Conservation (phyloP, 2,888 invertebrate species). For the Phania funesta region DNA sequence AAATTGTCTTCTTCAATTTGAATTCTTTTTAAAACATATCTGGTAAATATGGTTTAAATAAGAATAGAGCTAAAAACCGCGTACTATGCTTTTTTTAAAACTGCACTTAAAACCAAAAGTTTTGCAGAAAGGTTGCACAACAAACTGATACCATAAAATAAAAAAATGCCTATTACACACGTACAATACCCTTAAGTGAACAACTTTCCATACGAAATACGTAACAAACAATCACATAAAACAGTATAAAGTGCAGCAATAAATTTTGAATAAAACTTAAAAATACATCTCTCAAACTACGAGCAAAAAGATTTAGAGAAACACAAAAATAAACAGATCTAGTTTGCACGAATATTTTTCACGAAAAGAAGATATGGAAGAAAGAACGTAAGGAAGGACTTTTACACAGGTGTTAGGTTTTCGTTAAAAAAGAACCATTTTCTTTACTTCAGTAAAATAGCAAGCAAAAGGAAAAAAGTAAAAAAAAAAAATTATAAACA, state of each 20-base stretch:
- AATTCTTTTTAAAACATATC: too few species aligned
- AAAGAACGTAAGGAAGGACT: conserved; percentile 27
- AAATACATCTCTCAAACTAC: conserved; percentile 50
- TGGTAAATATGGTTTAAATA: not conserved
- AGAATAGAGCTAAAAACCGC: conserved; percentile 23
- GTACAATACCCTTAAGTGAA: conserved; percentile 8
- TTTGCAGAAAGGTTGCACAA: conserved; percentile 29
- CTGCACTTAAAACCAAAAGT: conserved; percentile 54
- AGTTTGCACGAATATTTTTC: conserved; percentile 11
- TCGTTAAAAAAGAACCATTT: conserved; percentile 35
- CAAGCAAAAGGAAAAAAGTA: conserved; percentile 4
- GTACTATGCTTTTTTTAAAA: conserved; percentile 41
- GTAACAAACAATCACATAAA: conserved; percentile 26
- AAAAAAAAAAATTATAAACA: not conserved
- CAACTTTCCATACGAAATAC: conserved; percentile 4
- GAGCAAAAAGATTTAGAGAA: not conserved
- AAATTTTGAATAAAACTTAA: too few species aligned
- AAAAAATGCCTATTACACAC: conserved; percentile 12
- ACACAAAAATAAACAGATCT: not conserved
- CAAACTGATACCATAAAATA: conserved; percentile 37
- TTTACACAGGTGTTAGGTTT: conserved; percentile 46
- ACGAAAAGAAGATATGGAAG: not conserved
- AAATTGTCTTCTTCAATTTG: too few species aligned
- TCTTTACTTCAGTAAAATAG: conserved; percentile 4
- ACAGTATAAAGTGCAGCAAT: conserved; percentile 57